A percentile compares a stretch with the other conserved stretches of the same genome.
phyloP scores from a whole-genome alignment of 2,797 vertebrate species.

The Oreortyx pictus region DNA sequence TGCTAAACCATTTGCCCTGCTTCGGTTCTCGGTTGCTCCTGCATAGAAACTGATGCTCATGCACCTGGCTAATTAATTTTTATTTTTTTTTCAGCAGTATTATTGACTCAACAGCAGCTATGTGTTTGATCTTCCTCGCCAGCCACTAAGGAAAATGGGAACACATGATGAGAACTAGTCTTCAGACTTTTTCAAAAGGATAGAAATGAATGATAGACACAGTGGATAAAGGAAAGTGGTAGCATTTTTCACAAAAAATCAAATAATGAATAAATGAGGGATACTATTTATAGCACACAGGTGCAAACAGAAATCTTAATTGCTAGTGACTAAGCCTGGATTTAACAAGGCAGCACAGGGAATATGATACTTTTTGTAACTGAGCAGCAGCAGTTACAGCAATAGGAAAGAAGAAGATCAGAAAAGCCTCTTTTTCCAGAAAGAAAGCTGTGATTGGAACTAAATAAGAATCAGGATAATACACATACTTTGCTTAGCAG shows the following conservation, averaged over 20 bases:
- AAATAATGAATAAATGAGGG: conserved; percentile 26
- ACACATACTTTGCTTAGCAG: background rate
- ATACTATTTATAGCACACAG: conserved; percentile 29
- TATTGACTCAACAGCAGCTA: background rate
- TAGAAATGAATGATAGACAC: background rate
- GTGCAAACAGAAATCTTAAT: conserved; percentile 33
- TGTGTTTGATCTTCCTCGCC: background rate
- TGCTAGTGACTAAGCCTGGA: background rate
- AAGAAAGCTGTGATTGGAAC: conserved; percentile 4
- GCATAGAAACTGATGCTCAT: accelerated
- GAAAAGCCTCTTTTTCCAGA: background rate
- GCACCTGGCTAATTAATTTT: background rate
- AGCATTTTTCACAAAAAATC: conserved; percentile 37
- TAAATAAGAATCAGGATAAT: background rate
- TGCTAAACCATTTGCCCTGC: background rate
- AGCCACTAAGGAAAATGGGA: background rate
- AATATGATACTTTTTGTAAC: background rate
- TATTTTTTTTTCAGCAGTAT: background rate
- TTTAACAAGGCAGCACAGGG: conserved; percentile 2
- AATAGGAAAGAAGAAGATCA: conserved; percentile 11
- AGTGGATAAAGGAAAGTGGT: conserved; percentile 2
- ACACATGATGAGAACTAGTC: background rate
- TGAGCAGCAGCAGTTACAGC: background rate
- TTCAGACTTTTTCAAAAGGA: background rate
- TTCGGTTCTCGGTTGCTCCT: background rate